These are phyloP conservation scores for Drosophila robusta DNA, from an alignment of 2,888 invertebrate genomes.

Conservation along the genomic window DNA sequence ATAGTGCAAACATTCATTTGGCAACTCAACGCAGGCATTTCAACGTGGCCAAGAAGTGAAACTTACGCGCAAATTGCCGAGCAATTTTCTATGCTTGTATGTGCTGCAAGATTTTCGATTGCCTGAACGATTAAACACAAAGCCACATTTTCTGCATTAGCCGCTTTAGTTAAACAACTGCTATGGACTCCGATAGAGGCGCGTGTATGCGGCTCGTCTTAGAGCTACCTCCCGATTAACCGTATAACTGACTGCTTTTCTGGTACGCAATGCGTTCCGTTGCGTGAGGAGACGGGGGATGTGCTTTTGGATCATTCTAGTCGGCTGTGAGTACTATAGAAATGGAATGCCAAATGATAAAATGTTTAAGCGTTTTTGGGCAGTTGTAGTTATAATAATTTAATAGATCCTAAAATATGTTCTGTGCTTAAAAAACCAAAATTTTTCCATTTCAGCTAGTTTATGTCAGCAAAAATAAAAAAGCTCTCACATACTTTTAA, in stretches of 20 bases:
- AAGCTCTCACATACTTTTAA: too few species aligned
- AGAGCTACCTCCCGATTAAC: constrained; percentile 7
- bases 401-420: too few species aligned
- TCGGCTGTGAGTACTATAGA: neutral
- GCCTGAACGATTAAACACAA: too few species aligned
- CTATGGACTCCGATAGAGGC: neutral
- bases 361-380: too few species aligned
- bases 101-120: too few species aligned
- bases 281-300: neutral
- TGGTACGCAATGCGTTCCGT: neutral
- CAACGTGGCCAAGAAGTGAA: neutral
- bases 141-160: neutral
- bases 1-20: too few species aligned
- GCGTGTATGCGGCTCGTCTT: neutral
- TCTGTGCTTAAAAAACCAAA: too few species aligned
- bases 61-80: too few species aligned
- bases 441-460: too few species aligned
- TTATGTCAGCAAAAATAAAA: too few species aligned
- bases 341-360: too few species aligned
- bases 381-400: neutral
- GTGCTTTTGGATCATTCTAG: neutral
- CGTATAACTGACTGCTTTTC: neutral
- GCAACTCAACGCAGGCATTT: neutral
- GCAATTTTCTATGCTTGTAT: too few species aligned
- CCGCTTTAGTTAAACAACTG: neutral